These are phyloP conservation scores for Eurytoma californica DNA, from an alignment of 2,888 invertebrate genomes.

Conservation along the genomic window DNA sequence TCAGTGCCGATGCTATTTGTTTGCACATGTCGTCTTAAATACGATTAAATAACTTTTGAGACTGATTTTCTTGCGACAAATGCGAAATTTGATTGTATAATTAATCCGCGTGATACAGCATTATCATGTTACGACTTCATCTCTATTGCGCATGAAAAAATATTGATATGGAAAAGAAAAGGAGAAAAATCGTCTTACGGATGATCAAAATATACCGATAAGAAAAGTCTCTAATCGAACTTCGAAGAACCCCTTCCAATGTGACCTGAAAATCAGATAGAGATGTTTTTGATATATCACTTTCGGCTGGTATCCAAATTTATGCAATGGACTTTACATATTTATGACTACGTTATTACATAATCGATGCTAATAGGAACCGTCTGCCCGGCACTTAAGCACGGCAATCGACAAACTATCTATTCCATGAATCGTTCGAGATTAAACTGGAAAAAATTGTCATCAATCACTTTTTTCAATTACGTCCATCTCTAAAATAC, in stretches of 20 bases:
- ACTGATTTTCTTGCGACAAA: too few relatives aligned
- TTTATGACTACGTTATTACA: conserved; percentile 56
- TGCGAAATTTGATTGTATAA: too few relatives aligned
- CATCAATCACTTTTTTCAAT: conserved; percentile 25
- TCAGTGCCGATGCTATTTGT: not conserved
- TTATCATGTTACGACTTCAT: not conserved
- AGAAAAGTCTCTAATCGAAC: conserved; percentile 4
- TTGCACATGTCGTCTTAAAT: not conserved
- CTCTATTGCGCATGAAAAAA: not conserved
- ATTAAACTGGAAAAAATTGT: not conserved
- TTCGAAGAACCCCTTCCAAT: conserved; percentile 11
- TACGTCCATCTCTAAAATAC: conserved; percentile 4
- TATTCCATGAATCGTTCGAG: conserved; percentile 2
- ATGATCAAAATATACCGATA: conserved; percentile 18
- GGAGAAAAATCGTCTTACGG: conserved; percentile 21
- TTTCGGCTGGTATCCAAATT: conserved; percentile 45
- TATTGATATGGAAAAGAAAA: not conserved
- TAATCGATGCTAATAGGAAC: conserved; percentile 47
- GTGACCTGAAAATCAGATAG: conserved; percentile 4
- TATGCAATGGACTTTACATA: conserved; percentile 56
- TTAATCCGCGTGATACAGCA: too few relatives aligned
- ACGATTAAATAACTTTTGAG: too few relatives aligned
- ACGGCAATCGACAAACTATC: conserved; percentile 24
- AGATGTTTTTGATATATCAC: conserved; percentile 12
- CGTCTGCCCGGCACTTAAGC: not conserved